Evolutionary conservation across 2,797 vertebrate species (phyloP).

Genomic region (Atherinosoma microstoma): DNA sequence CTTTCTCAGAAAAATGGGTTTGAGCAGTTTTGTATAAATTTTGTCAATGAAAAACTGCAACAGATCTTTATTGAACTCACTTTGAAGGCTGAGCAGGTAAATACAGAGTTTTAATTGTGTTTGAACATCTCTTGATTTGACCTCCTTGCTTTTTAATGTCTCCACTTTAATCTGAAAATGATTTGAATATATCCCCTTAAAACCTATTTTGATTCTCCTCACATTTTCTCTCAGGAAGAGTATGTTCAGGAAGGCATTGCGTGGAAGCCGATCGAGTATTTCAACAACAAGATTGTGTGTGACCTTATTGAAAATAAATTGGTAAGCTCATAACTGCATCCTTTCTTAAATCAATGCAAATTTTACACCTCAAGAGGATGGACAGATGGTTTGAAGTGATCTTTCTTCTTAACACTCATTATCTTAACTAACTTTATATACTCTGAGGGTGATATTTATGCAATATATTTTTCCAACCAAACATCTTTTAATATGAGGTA

Average conservation of each 20-base stretch:
- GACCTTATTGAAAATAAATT: conserved; percentile 98
- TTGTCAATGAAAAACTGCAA: conserved; percentile 98
- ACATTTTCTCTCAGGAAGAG: conserved; percentile 87
- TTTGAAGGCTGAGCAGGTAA: conserved; percentile 97
- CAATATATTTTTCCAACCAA: not conserved
- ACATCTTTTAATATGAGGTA: not conserved
- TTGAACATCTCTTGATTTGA: not conserved
- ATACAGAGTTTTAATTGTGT: not conserved
- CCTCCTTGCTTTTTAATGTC: not conserved
- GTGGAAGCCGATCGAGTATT: conserved; percentile 96
- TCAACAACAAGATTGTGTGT: conserved; percentile 99
- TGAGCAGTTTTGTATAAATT: conserved; percentile 99
- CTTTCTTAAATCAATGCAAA: not conserved
- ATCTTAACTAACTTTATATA: not conserved
- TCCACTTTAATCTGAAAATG: not conserved
- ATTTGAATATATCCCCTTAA: not conserved
- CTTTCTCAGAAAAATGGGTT: conserved; percentile 92
- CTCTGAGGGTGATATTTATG: not conserved
- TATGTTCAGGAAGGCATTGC: conserved; percentile 97
- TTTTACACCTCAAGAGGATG: rapidly evolving
- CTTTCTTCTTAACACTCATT: not conserved
- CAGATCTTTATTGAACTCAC: conserved; percentile 99
- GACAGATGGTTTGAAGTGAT: not conserved
- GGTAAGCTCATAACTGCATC: conserved; percentile 77
- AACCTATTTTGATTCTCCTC: not conserved